Evolutionary conservation across 2,797 vertebrate genomes (phyloP), one percentile per base, ranked within the genome.

Genomic region (Peromyscus melanophrys): DNA sequence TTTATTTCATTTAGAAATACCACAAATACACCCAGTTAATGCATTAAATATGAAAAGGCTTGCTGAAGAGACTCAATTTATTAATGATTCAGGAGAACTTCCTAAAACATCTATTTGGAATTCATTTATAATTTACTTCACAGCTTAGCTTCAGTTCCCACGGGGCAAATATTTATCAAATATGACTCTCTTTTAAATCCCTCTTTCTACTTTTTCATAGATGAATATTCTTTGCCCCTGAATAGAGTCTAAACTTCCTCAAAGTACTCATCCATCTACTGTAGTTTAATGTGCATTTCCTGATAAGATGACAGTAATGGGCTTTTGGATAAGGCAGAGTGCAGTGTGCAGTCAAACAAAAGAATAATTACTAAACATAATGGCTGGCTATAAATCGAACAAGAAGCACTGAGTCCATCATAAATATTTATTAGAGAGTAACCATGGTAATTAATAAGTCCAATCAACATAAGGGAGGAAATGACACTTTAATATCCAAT

Each of bases 11-110:
- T 98, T 96, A 96, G 87, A 98, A 98, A 97, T 86, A 80, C 82
- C 97, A 96, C 96, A 98, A 98, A 96, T 97, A 88, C 86, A 97
- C 80, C 63, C 94, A 97, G 90, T 98, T 98, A 98, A 97, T 97
- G 84, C 94, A 98, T 98, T 98, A 98, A 98, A 98, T 98, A 98
- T 98, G 97, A 98, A 98, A 98, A 97, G 96, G 97, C 94, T 98
- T 97, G 90, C 94, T 96, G 97, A 98, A 96, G 89, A 86, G 95
- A 92, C 86, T 86, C 82, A 95, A 95, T 88, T 90, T 96, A 98
- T 98, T 98, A 98, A 98, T 98, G 0, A 98, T 98, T 98, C 97
- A 98, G 83, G 65, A 98, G 75, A 52, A 96, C 19, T 34, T 98
- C 94, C 97, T 94, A 97, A 98, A 98, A 82, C 90, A 96, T 97